Base-by-base conservation (phyloP, 1,140 invertebrate genomes). In the Micrasema minimum region DNA sequence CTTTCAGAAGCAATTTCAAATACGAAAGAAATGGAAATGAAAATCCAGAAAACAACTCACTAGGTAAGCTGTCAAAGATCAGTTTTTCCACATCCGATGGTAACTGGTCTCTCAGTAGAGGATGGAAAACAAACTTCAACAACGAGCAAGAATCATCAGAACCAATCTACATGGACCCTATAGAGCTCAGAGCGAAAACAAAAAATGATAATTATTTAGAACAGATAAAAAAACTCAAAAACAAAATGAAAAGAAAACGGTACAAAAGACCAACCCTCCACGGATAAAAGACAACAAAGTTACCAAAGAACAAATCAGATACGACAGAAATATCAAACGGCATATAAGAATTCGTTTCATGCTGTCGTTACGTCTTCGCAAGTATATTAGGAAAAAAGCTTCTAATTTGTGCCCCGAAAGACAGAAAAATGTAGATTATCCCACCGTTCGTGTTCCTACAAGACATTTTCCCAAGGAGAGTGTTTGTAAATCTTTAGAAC, bases 281-380 rank as follows among this genome's bases (percentile, higher is more conserved):
- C 48, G 38, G 12, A 23, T 16, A 73, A 80, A 78, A 71, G 69
- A 78, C 46, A 78, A 79, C 11, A 82, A 78, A 66, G 78, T 78
- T 35, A 38, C 77, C 2, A 85, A 82, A 66, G 83, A 85, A 51
- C 81, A 84, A 50, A 43, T 84, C 37, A 76, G 82, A 14, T 85
- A 83, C 69, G 83, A 85, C 66, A 79, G 81, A 61, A 81, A 85
- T 66, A 84, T 85, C 16, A 85, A 85, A 62, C 75, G 82, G 31
- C 83, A 85, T 70, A 81, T 85, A 46, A 68, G 82, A 37, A 84
- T 85, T 50, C 68, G 83, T 9, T 83, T 85, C 35, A 84, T 85
- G 83, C 72, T 85, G 50, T 84, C 82, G 4, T 71, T 85, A 55
- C 78, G 83, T 53, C 82, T 85, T 79, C 76, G 79, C 12, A 76